Evolutionary conservation across 2,797 vertebrate genomes (phyloP).

Genomic region (Nannoperca australis): DNA sequence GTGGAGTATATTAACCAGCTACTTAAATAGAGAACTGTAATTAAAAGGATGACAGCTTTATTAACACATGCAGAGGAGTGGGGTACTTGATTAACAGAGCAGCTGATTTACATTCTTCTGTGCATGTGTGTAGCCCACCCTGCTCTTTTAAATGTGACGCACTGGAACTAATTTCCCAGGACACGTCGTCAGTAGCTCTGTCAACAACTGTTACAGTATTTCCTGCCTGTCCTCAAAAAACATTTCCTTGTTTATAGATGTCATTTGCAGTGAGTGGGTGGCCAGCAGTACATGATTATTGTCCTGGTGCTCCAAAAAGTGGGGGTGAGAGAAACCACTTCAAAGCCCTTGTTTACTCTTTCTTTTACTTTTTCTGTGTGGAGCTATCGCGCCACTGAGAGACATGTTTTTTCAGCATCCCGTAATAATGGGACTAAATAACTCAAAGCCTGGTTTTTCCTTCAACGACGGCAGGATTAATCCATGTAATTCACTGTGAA

Average conservation of each 20-base stretch:
- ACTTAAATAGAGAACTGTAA: slow-evolving; percentile 69
- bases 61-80: slow-evolving; percentile 71
- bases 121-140: slow-evolving; percentile 23
- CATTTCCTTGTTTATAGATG: slow-evolving; percentile 44
- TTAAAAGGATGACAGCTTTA: slow-evolving; percentile 80
- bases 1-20: slow-evolving; percentile 66
- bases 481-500: slow-evolving; percentile 64
- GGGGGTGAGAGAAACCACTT: slow-evolving; percentile 32
- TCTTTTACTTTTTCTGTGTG: slow-evolving; percentile 10
- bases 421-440: slow-evolving; percentile 37
- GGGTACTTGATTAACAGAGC: slow-evolving; percentile 67
- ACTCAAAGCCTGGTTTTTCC: slow-evolving; percentile 31
- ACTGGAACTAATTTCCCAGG: slow-evolving; percentile 37
- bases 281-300: slow-evolving; percentile 47
- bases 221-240: slow-evolving; percentile 42
- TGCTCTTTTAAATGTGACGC: slow-evolving; percentile 39
- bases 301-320: slow-evolving; percentile 11
- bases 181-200: slow-evolving; percentile 41
- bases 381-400: slow-evolving; percentile 28
- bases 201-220: slow-evolving; percentile 46
- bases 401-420: slow-evolving; percentile 18
- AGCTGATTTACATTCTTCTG: slow-evolving; percentile 62
- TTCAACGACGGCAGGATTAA: slow-evolving; percentile 24
- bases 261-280: slow-evolving; percentile 56
- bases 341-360: slow-evolving; percentile 45